Base-by-base conservation (phyloP, 2,888 invertebrate species). In the Tetragonula carbonaria region DNA sequence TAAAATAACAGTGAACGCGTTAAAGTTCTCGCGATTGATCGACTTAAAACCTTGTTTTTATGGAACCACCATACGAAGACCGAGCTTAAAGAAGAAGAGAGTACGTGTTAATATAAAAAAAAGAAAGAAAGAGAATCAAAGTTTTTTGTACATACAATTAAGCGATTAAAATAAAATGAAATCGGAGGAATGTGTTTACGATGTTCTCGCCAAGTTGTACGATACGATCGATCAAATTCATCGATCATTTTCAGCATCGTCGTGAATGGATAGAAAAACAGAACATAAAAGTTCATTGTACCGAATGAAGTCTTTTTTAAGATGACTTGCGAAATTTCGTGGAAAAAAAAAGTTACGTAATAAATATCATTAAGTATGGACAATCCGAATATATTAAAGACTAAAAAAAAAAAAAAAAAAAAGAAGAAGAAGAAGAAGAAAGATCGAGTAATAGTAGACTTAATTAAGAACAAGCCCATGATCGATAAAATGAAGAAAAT, bases 341-440 rank as follows among this genome's bases (percentile, higher is more conserved):
- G 84, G 84, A 86, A 85, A 85, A 78, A 85, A 86, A 85, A 85
- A 78, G 77, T 86, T 76, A 76, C 78, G 86, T 87, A 91, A 83
- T 85, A 85, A 85, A 92, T 93, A 93, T 93, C 92, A 92, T 92
- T 90, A 91, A 91, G 91, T 91, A 92, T 90, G 92, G 93, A 93
- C 93, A 93, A 93, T 93, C 93, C 88, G 90, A 91, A 86, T 90
- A 91, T 91, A 89, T 83, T 88, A 91, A 88, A 90, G 82, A 88
- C 85, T 90, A 87, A 87, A 11, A 45, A 45, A 8, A 45, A 45
- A 72, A 38, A 45, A 45, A 45, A 45, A 45, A 8, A 33, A 2
- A 33, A 33, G 33, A 33, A 33, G 33, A 16, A 53, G 53, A 18
- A 53, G 18, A 45, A 8, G 45, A 8, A 71, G 73, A 53, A 74